Evolutionary conservation across 2,888 invertebrate genomes (phyloP), one percentile per base, ranked within the genome.

Genomic region (Netelia fuscicornis): DNA sequence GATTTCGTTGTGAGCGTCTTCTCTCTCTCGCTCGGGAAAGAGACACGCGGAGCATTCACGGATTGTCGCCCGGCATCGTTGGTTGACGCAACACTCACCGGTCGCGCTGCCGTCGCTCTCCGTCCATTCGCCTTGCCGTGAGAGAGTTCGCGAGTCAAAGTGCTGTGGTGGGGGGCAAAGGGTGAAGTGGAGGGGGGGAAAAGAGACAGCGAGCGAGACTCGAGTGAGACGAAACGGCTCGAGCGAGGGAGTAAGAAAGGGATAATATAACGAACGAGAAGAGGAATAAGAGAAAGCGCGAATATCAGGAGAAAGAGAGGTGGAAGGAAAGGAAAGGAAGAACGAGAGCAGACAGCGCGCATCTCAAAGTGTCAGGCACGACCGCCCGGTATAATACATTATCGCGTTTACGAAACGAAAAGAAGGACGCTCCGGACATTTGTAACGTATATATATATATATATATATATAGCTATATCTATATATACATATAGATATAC

Each of bases 321-420:
- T 74, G 60, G 62, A 64, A 64, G 10, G 10, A 64, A 13, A 71
- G 62, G 11, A 75, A 74, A 20, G 60, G 17, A 83, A 54, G 83
- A 71, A 42, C 60, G 42, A 62, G 48, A 58, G 58, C 17, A 48
- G 48, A 13, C 11, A 13, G 54, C 74, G 68, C 37, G 64, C 64
- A 71, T 83, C 83, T 83, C 83, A 17, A 70, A 83, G 75, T 83
- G 83, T 83, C 83, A 75, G 74, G n/a, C 74, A n/a, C 48, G 75
- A 76, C 65, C 52, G 60, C 54, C 56, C 67, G 71, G 65, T n/a
- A 80, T 76, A 75, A 83, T 79, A 83, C 75, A 71, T 83, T 83
- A 83, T 83, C 80, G 84, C 67, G 75, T 71, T 80, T 71, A 52
- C 64, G 37, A 75, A 30, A 84, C 71, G 71, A 84, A 71, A 75